phyloP scores from a whole-genome alignment of 2,888 invertebrate species.

The Acanthosoma haemorrhoidale region DNA sequence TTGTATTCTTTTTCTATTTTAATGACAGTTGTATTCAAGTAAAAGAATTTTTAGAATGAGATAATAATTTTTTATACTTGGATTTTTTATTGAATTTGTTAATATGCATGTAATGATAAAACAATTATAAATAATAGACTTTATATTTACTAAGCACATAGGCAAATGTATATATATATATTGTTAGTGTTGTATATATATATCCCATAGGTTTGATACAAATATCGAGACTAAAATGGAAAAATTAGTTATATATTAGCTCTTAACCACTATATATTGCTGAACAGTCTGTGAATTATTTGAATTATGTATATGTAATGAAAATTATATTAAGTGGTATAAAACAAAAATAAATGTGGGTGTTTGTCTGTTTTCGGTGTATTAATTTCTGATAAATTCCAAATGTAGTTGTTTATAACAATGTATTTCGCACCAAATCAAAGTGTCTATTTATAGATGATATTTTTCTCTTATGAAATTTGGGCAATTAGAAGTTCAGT shows the following conservation, averaged over 20 bases:
- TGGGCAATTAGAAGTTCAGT: constrained; percentile 11
- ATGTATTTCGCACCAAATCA: constrained; percentile 23
- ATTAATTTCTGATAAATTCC: constrained; percentile 24
- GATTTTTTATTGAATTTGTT: constrained; percentile 18
- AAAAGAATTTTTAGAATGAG: constrained; percentile 17
- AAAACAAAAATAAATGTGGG: constrained; percentile 22
- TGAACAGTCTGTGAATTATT: constrained; percentile 27
- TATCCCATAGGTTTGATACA: constrained; percentile 38
- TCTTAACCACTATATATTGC: constrained; percentile 6
- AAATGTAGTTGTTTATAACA: constrained; percentile 10
- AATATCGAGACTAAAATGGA: constrained; percentile 19
- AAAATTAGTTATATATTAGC: constrained; percentile 15
- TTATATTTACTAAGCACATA: constrained; percentile 30
- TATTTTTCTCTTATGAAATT: constrained; percentile 26
- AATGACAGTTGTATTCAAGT: constrained; percentile 3
- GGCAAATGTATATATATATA: constrained; percentile 33
- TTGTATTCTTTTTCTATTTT: neutral
- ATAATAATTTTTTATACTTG: constrained; percentile 25
- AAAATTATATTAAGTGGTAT: constrained; percentile 18
- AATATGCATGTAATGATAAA: constrained; percentile 10
- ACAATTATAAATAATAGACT: constrained; percentile 25
- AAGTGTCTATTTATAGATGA: constrained; percentile 22
- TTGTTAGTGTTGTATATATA: constrained; percentile 33
- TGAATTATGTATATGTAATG: neutral
- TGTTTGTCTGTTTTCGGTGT: constrained; percentile 30